Evolutionary conservation across 2,888 invertebrate genomes (phyloP).

Genomic region (Cordilura impudica): DNA sequence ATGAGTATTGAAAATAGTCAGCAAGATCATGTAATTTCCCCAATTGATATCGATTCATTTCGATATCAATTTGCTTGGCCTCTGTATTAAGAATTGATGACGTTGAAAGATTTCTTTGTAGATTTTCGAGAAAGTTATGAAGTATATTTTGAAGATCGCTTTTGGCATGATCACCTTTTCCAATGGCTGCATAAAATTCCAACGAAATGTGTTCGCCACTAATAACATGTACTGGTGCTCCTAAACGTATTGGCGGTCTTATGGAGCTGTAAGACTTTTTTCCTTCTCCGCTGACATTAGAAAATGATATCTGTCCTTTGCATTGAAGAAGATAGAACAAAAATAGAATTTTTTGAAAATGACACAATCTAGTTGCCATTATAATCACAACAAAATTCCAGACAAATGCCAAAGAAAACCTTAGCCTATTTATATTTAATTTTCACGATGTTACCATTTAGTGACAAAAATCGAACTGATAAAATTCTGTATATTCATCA

Average conservation of each 20-base stretch:
- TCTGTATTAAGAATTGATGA: slow-evolving; percentile 65
- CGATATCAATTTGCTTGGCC: slow-evolving; percentile 22
- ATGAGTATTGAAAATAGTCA: slow-evolving; percentile 66
- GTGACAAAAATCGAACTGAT: slow-evolving; percentile 24
- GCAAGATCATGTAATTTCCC: slow-evolving; percentile 66
- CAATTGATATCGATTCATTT: slow-evolving; percentile 57
- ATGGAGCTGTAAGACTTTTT: background rate
- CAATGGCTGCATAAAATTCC: slow-evolving; percentile 67
- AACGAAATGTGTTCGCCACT: slow-evolving; percentile 69
- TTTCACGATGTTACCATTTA: background rate
- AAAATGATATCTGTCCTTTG: background rate
- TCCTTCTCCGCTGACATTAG: background rate
- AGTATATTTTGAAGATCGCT: slow-evolving; percentile 67
- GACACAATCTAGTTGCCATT: background rate
- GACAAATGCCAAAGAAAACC: background rate
- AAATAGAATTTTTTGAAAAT: background rate
- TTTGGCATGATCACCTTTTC: slow-evolving; percentile 67
- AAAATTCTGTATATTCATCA: background rate
- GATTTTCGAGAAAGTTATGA: slow-evolving; percentile 68
- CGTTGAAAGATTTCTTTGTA: slow-evolving; percentile 70
- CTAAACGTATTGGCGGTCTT: slow-evolving; percentile 44
- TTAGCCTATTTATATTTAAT: no score
- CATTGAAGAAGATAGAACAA: background rate
- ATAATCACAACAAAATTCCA: background rate
- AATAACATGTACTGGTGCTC: slow-evolving; percentile 41